Percentiles rank a stretch among this genome's conserved stretches.
phyloP scores from a whole-genome alignment of 2,113 vertebrate species.

The Nipponia nippon region DNA sequence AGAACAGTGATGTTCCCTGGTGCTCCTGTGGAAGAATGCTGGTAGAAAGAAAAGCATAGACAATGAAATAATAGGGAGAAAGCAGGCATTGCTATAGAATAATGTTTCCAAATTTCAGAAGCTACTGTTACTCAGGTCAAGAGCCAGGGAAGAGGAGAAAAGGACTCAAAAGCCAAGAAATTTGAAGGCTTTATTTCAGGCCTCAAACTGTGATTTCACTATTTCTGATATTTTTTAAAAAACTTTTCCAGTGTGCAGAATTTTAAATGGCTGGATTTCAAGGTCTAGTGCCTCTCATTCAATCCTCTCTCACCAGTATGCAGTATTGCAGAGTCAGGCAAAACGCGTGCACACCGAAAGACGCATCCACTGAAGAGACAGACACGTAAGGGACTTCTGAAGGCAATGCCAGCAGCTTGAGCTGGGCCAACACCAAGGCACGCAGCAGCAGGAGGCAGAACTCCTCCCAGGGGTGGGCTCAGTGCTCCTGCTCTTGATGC shows the following conservation, averaged over 20 bases:
- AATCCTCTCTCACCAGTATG: not conserved
- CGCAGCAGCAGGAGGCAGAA: not conserved
- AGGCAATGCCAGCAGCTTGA: not conserved
- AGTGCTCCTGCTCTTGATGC: accelerated
- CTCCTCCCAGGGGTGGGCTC: not conserved
- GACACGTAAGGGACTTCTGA: not conserved
- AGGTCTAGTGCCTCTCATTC: not conserved
- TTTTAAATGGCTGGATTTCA: not conserved
- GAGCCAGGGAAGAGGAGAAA: slow-evolving; percentile 1
- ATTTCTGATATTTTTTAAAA: not conserved
- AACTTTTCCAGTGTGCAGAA: not conserved
- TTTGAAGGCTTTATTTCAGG: not conserved
- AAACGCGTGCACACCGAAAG: not conserved
- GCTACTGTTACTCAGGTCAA: slow-evolving; percentile 11
- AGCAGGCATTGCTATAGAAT: not conserved
- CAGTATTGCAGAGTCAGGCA: not conserved
- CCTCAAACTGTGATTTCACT: not conserved
- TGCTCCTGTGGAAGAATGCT: not conserved
- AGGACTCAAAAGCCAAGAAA: not conserved
- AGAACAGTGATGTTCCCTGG: not conserved
- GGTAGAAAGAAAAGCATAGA: not conserved
- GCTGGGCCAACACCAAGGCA: not conserved
- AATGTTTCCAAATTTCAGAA: slow-evolving; percentile 1
- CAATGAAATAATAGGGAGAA: not conserved
- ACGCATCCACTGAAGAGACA: not conserved